phyloP scores from a whole-genome alignment of 2,797 vertebrate genomes.

The Myripristis murdjan region DNA sequence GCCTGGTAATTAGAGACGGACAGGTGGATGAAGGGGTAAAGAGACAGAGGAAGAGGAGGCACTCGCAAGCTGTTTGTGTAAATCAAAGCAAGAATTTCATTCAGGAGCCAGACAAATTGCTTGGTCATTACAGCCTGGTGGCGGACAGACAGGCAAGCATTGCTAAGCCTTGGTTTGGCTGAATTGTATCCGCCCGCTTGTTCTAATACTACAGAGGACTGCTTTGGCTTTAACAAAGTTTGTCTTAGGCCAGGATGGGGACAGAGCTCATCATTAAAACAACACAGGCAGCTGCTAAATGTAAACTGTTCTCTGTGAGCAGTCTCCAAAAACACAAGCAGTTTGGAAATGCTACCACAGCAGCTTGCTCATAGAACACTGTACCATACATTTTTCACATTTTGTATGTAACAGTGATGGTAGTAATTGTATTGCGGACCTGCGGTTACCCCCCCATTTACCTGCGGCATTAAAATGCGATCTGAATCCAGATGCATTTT shows the following conservation, averaged over 20 bases:
- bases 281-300: conserved; percentile 28
- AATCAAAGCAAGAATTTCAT: conserved; percentile 42
- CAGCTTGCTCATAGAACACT: not conserved
- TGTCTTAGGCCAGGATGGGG: conserved; percentile 21
- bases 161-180: conserved; percentile 12
- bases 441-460: too few relatives aligned
- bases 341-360: not conserved
- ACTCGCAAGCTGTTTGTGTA: conserved; percentile 26
- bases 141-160: not conserved
- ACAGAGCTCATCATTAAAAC: not conserved
- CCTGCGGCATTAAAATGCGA: too few relatives aligned
- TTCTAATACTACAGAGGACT: conserved; percentile 5
- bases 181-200: not conserved
- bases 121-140: conserved; percentile 25
- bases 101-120: conserved; percentile 9
- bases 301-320: conserved; percentile 9
- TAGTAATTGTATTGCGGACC: too few relatives aligned
- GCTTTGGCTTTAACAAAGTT: conserved; percentile 27
- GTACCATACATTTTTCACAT: not conserved
- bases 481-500: too few relatives aligned
- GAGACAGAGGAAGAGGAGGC: conserved; percentile 33
- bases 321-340: not conserved
- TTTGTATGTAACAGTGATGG: not conserved
- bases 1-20: conserved; percentile 52
- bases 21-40: conserved; percentile 26